phyloP scores from a whole-genome alignment of 1,140 invertebrate genomes.

The Bactericera cockerelli region DNA sequence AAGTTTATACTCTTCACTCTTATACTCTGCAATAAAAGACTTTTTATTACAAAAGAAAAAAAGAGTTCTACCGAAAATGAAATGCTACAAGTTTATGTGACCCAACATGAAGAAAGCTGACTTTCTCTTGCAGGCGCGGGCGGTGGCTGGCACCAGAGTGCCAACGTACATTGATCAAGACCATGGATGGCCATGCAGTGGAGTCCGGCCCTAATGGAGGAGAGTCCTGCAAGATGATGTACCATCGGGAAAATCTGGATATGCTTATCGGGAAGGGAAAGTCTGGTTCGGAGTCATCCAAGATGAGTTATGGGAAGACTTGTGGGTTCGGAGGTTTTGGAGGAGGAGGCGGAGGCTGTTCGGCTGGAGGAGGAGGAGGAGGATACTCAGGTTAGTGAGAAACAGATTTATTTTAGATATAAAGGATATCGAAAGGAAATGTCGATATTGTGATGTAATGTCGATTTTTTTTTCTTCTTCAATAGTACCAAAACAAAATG shows the following conservation, averaged over 20 bases:
- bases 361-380: slow-evolving; percentile 51
- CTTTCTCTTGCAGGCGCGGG: slow-evolving; percentile 40
- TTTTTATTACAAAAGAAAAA: background rate
- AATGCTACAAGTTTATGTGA: background rate
- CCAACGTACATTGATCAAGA: slow-evolving; percentile 25
- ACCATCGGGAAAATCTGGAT: slow-evolving; percentile 30
- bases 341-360: slow-evolving; percentile 59
- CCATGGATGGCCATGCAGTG: slow-evolving; percentile 40
- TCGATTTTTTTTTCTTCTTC: too few relatives aligned
- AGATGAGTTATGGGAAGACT: background rate
- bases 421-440: too few relatives aligned
- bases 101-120: background rate
- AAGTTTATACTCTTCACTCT: background rate
- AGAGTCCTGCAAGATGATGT: slow-evolving; percentile 41
- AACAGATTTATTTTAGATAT: too few relatives aligned
- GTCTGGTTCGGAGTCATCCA: background rate
- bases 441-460: too few relatives aligned
- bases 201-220: slow-evolving; percentile 49
- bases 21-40: background rate
- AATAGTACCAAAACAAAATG: too few relatives aligned
- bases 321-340: slow-evolving; percentile 53
- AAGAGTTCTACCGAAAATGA: too few relatives aligned
- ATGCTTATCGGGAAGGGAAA: slow-evolving; percentile 32
- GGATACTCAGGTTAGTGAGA: slow-evolving; percentile 47
- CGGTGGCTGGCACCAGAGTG: slow-evolving; percentile 46